Conservation (phyloP, 2,888 invertebrate genomes). For the Ganaspis brasiliensis region DNA sequence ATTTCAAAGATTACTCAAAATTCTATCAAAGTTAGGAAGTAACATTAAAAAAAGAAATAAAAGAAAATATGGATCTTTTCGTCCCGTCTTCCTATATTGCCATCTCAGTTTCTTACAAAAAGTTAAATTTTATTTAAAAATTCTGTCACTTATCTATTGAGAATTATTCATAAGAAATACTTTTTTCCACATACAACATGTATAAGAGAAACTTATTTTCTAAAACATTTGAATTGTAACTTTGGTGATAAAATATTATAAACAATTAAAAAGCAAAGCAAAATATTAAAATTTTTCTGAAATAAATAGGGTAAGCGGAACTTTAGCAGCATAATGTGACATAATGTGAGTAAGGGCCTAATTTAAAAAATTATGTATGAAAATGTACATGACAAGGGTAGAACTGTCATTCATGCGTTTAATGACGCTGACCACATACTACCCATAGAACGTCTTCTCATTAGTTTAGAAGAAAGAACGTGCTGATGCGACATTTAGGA, state of each 20-base stretch:
- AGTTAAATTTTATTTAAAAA: too few species aligned
- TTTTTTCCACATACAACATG: neutral
- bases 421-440: constrained; percentile 43
- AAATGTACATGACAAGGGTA: constrained; percentile 46
- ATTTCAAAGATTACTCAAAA: too few species aligned
- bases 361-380: constrained; percentile 36
- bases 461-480: constrained; percentile 67
- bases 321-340: constrained; percentile 11
- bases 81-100: too few species aligned
- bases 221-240: neutral
- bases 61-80: too few species aligned
- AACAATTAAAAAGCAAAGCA: constrained; percentile 35
- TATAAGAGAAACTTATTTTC: neutral
- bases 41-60: too few species aligned
- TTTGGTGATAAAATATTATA: constrained; percentile 10
- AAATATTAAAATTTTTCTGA: constrained; percentile 2
- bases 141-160: too few species aligned
- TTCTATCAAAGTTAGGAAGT: too few species aligned
- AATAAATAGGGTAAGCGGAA: constrained; percentile 9
- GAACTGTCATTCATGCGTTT: constrained; percentile 56
- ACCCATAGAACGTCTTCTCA: constrained; percentile 23
- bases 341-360: neutral
- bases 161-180: neutral
- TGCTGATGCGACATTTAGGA: constrained; percentile 75
- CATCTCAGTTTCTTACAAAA: too few species aligned